Percentiles rank a stretch among this genome's conserved stretches.
Evolutionary conservation across 2,888 invertebrate species (phyloP).

Genomic region (Agrotis segetum): DNA sequence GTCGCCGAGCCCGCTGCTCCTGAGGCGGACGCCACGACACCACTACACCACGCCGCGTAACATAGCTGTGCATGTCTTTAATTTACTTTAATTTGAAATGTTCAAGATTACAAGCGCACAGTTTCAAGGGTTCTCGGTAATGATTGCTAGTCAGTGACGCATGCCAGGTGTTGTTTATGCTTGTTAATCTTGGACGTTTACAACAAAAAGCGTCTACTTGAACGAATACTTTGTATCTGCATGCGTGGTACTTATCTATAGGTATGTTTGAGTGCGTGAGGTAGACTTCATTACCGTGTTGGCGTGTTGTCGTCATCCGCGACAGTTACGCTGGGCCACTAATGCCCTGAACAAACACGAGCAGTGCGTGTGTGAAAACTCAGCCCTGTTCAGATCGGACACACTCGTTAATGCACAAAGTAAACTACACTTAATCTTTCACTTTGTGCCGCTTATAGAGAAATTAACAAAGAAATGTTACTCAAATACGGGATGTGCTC

Average conservation of each 20-base stretch:
- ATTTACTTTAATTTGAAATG: slow-evolving; percentile 87
- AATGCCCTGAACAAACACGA: slow-evolving; percentile 80
- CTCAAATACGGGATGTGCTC: slow-evolving; percentile 78
- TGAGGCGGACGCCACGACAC: slow-evolving; percentile 74
- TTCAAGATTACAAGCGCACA: slow-evolving; percentile 66
- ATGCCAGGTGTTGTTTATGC: slow-evolving; percentile 64
- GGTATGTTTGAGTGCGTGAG: slow-evolving; percentile 40
- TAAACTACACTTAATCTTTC: slow-evolving; percentile 87
- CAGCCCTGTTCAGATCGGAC: slow-evolving; percentile 83
- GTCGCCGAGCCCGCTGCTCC: slow-evolving; percentile 62
- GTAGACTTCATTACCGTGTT: slow-evolving; percentile 59
- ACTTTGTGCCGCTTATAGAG: slow-evolving; percentile 86
- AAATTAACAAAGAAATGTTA: slow-evolving; percentile 85
- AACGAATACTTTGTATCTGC: slow-evolving; percentile 63
- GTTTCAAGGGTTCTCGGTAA: slow-evolving; percentile 76
- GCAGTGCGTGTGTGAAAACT: slow-evolving; percentile 85
- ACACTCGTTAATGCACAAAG: slow-evolving; percentile 80
- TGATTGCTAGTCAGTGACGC: slow-evolving; percentile 77
- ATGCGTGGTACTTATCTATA: slow-evolving; percentile 51
- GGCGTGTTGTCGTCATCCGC: slow-evolving; percentile 70
- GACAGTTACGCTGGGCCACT: slow-evolving; percentile 83
- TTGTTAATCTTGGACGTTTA: slow-evolving; percentile 76
- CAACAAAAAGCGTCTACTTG: slow-evolving; percentile 62
- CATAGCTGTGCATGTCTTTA: slow-evolving; percentile 85
- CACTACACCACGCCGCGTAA: slow-evolving; percentile 81